Evolutionary conservation across 1,140 invertebrate genomes (phyloP).

Genomic region (Aphelinus certus): DNA sequence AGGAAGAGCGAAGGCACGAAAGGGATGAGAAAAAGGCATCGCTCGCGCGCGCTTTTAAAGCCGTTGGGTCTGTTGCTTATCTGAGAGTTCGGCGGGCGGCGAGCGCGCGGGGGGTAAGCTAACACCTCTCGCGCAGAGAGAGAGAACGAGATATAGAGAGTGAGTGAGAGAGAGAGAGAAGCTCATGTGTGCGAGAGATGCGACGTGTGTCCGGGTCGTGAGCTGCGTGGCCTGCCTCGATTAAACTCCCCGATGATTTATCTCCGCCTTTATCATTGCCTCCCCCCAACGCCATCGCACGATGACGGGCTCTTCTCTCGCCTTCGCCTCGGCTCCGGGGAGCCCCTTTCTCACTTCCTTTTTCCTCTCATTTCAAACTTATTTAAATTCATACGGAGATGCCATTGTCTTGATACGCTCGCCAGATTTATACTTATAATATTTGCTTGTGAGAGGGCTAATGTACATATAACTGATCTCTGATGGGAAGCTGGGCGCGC

Average conservation of each 20-base stretch:
- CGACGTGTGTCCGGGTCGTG: constrained; percentile 33
- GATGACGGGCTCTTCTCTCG: background rate
- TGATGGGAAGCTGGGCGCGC: too few species aligned
- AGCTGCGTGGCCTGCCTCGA: constrained; percentile 16
- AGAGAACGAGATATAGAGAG: too few species aligned
- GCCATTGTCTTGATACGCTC: too few species aligned
- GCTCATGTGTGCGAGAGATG: constrained; percentile 22
- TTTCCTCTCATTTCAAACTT: too few species aligned
- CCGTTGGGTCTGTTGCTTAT: constrained; percentile 38
- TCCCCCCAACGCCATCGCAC: background rate
- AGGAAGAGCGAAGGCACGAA: constrained; percentile 1
- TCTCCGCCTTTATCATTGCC: constrained; percentile 16
- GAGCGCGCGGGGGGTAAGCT: constrained; percentile 28
- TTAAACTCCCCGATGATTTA: constrained; percentile 26
- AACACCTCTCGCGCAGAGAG: constrained; percentile 18
- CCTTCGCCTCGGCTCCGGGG: too few species aligned
- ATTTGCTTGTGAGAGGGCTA: too few species aligned
- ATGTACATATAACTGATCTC: too few species aligned
- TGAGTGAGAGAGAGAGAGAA: background rate
- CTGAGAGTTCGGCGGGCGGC: background rate
- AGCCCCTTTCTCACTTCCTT: too few species aligned
- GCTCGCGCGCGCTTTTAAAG: constrained; percentile 9
- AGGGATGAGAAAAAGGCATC: constrained; percentile 16
- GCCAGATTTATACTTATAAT: too few species aligned
- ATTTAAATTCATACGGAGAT: too few species aligned